A percentile compares a stretch with the other conserved stretches of the same genome.
These are phyloP conservation scores for Perca schrenkii DNA, from an alignment of 2,113 vertebrate genomes.

Conservation along the genomic window DNA sequence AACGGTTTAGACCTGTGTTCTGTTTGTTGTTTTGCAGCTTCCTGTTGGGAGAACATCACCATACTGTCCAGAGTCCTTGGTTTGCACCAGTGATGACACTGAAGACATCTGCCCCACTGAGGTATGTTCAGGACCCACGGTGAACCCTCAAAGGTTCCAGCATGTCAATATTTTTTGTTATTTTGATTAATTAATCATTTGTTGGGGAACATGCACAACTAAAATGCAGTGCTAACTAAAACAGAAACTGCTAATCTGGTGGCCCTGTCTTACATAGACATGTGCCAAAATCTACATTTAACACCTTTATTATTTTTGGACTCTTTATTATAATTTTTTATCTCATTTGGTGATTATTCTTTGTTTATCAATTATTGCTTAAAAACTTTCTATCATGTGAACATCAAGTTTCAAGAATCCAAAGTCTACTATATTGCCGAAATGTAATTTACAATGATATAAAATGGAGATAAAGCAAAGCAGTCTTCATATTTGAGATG, in stretches of 20 bases:
- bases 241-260: not conserved
- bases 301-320: too few species aligned
- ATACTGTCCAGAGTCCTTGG: conserved; percentile 82
- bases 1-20: not conserved
- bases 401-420: not conserved
- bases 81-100: conserved; percentile 84
- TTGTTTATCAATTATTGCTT: not conserved
- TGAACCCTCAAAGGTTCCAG: not conserved
- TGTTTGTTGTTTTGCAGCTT: conserved; percentile 73
- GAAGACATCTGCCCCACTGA: conserved; percentile 86
- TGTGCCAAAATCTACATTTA: not conserved
- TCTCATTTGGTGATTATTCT: not conserved
- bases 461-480: not conserved
- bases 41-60: conserved; percentile 61
- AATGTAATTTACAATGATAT: not conserved
- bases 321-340: not conserved
- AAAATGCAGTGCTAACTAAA: not conserved
- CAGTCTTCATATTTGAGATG: not conserved
- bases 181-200: not conserved
- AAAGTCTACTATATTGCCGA: not conserved
- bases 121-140: conserved; percentile 79
- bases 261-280: not conserved
- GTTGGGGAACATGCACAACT: not conserved
- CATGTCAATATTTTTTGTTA: not conserved
- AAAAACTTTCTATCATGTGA: not conserved